Evolutionary conservation across 2,888 invertebrate species (phyloP).

Genomic region (Enchytraeus crypticus): DNA sequence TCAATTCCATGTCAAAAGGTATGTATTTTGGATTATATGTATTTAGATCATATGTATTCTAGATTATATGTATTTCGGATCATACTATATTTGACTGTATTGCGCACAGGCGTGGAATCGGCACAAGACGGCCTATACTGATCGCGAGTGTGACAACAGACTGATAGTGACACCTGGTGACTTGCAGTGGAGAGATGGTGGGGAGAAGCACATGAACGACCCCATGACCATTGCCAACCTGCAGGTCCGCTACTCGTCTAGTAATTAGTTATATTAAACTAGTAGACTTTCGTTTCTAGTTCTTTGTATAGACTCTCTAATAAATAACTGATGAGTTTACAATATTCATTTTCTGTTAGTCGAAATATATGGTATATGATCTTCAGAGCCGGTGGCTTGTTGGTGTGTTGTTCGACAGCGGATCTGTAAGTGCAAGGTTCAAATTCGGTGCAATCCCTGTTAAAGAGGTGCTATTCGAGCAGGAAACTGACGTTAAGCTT

Average conservation of each 20-base stretch:
- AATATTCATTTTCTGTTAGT: constrained; percentile 10
- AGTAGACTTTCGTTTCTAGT: not conserved
- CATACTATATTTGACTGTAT: not conserved
- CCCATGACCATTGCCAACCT: constrained; percentile 72
- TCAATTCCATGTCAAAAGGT: too few species aligned
- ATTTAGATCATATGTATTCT: not conserved
- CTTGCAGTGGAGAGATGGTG: constrained; percentile 90
- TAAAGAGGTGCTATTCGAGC: too few species aligned
- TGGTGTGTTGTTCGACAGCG: too few species aligned
- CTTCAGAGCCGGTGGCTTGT: too few species aligned
- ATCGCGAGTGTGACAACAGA: constrained; percentile 62
- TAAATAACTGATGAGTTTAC: not conserved
- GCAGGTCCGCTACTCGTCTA: constrained; percentile 52
- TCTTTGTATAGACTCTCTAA: not conserved
- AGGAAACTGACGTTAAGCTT: too few species aligned
- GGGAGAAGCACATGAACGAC: constrained; percentile 96
- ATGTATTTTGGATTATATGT: too few species aligned
- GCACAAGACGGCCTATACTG: constrained; percentile 67
- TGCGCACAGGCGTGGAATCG: constrained; percentile 47
- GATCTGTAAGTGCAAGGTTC: too few species aligned
- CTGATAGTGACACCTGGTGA: constrained; percentile 78
- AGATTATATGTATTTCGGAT: not conserved
- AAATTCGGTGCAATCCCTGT: too few species aligned
- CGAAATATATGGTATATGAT: too few species aligned
- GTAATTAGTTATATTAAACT: not conserved